These are phyloP conservation scores for Euplexia lucipara DNA, from an alignment of 2,888 invertebrate genomes.

Conservation along the genomic window DNA sequence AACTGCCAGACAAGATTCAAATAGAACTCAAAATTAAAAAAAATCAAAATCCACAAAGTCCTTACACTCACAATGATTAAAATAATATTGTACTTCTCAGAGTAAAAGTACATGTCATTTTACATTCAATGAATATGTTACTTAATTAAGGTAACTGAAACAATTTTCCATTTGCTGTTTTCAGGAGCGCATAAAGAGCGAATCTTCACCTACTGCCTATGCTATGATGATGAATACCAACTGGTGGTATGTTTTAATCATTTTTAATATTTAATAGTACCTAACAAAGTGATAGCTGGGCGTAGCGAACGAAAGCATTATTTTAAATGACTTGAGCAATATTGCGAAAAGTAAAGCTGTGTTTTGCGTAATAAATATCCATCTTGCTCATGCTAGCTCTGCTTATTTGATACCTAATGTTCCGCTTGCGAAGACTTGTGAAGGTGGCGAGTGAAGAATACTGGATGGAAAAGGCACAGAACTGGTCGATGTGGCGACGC, in stretches of 20 bases:
- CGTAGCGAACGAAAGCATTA: background rate
- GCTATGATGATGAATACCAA: constrained; percentile 99
- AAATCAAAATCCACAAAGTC: too few species aligned
- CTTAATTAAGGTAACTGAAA: too few species aligned
- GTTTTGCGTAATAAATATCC: constrained; percentile 21
- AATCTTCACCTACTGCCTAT: constrained; percentile 95
- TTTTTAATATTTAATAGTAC: background rate
- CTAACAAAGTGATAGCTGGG: background rate
- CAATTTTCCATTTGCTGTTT: constrained; percentile 78
- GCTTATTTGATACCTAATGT: background rate
- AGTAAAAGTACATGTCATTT: too few species aligned
- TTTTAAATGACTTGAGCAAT: background rate
- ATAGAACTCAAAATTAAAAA: too few species aligned
- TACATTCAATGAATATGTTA: too few species aligned
- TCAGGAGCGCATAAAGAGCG: constrained; percentile 97
- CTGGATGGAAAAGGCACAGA: too few species aligned
- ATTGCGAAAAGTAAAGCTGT: background rate
- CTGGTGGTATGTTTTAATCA: constrained; percentile 90
- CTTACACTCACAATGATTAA: too few species aligned
- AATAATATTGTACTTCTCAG: too few species aligned
- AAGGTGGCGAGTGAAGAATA: background rate
- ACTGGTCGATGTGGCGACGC: too few species aligned
- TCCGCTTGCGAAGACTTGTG: background rate
- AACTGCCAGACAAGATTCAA: too few species aligned
- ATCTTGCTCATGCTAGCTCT: constrained; percentile 3